A percentile compares a stretch with the other conserved stretches of the same genome.
These are phyloP conservation scores for Thamnaconus septentrionalis DNA, from an alignment of 2,113 vertebrate genomes.

Conservation along the genomic window DNA sequence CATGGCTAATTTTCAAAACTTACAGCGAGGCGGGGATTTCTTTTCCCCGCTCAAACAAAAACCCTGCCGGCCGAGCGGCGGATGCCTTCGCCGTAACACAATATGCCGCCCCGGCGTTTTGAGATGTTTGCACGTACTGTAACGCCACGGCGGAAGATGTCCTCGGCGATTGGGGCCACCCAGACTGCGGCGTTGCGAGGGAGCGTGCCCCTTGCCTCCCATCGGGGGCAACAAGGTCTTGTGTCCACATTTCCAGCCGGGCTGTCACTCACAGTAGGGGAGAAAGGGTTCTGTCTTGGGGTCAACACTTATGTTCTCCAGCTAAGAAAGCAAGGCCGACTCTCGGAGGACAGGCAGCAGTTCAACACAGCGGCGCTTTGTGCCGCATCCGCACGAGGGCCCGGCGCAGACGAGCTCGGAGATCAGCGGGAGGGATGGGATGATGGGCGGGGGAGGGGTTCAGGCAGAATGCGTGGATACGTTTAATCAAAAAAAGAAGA, in stretches of 20 bases:
- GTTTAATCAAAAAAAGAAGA: too few relatives aligned
- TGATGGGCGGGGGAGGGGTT: conserved; percentile 2
- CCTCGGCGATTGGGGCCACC: conserved; percentile 73
- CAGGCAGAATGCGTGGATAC: too few relatives aligned
- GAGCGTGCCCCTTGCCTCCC: conserved; percentile 70
- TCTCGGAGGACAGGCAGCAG: conserved; percentile 61
- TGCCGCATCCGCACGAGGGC: conserved; percentile 59
- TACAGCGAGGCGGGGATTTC: background rate
- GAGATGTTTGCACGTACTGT: conserved; percentile 74
- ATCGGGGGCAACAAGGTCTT: conserved; percentile 71
- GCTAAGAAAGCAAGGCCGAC: conserved; percentile 81
- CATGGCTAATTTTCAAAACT: conserved; percentile 58
- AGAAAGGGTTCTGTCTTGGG: conserved; percentile 74
- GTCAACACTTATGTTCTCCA: conserved; percentile 83
- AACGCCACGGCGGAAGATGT: conserved; percentile 66
- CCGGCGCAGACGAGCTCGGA: conserved; percentile 29
- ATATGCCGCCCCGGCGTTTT: conserved; percentile 53
- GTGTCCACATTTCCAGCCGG: conserved; percentile 70
- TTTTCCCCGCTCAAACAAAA: conserved; percentile 32
- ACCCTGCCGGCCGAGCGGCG: conserved; percentile 43
- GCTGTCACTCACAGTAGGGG: conserved; percentile 77
- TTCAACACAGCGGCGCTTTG: conserved; percentile 73
- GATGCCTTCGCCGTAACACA: conserved; percentile 59
- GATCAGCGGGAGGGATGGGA: conserved; percentile 46
- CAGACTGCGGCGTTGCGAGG: conserved; percentile 71